Percentiles rank a stretch among this genome's conserved stretches.
Conservation (phyloP, 1,140 invertebrate genomes). For the Gonioctena quinquepunctata region DNA sequence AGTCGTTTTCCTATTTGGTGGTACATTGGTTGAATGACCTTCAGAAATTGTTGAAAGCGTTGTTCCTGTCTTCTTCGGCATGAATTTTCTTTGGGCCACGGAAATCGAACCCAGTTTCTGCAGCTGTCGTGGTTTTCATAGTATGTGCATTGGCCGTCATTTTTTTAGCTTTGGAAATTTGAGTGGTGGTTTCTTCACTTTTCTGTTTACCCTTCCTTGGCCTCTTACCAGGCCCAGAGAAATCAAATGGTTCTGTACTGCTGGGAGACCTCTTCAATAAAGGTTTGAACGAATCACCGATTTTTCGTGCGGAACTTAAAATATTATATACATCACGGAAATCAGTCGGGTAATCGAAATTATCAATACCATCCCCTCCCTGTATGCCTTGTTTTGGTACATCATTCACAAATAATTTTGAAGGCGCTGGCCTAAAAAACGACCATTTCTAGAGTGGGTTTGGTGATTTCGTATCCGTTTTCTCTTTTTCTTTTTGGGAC, state of each 20-base stretch:
- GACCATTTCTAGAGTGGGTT: neutral
- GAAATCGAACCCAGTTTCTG: neutral
- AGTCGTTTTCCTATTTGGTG: too few relatives aligned
- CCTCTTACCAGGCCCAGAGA: neutral
- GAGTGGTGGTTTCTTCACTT: too few relatives aligned
- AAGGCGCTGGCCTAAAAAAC: constrained; percentile 21
- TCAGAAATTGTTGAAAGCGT: neutral
- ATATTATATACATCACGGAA: neutral
- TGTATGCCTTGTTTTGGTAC: neutral
- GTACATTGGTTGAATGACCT: neutral
- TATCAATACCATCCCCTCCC: too few relatives aligned
- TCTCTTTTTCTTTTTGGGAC: neutral
- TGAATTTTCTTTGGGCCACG: neutral
- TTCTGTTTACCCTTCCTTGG: neutral
- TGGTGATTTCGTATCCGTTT: neutral
- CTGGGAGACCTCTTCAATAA: neutral
- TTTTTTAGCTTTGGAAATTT: neutral
- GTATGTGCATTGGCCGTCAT: neutral
- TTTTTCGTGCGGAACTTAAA: neutral
- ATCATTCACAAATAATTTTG: constrained; percentile 14
- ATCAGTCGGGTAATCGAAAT: too few relatives aligned
- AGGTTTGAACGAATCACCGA: neutral
- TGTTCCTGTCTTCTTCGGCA: neutral
- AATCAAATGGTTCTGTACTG: neutral
- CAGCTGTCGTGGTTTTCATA: neutral